Percentiles rank a stretch among this genome's conserved stretches.
These are phyloP conservation scores for Chironomus striatipennis DNA, from an alignment of 1,140 invertebrate species.

Conservation along the genomic window DNA sequence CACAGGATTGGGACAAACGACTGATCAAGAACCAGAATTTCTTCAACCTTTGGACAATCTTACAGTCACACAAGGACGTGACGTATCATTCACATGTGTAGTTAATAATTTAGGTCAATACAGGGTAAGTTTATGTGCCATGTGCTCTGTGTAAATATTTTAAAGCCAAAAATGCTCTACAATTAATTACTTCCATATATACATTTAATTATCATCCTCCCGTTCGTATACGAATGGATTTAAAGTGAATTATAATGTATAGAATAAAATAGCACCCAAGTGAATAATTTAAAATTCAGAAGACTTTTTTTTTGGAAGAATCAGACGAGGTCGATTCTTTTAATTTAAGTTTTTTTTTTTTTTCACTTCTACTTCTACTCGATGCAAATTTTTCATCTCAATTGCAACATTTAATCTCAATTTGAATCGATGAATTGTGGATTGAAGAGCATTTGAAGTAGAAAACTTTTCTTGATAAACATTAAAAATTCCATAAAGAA, in stretches of 20 bases:
- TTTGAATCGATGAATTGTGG: not conserved
- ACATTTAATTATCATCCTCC: not conserved
- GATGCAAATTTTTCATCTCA: not conserved
- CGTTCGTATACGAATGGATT: not conserved
- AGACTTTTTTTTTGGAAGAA: not conserved
- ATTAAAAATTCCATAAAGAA: constrained; percentile 4
- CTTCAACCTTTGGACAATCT: constrained; percentile 76
- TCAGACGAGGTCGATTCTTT: not conserved
- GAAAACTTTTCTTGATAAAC: not conserved
- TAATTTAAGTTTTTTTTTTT: not conserved
- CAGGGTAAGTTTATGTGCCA: constrained; percentile 57
- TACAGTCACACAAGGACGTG: constrained; percentile 76
- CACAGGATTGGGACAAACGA: constrained; percentile 37
- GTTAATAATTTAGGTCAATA: constrained; percentile 78
- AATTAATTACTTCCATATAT: not conserved
- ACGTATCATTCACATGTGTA: constrained; percentile 78
- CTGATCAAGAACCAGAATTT: constrained; percentile 62
- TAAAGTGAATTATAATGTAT: constrained; percentile 19
- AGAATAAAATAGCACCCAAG: not conserved
- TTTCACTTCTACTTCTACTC: not conserved
- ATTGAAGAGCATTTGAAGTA: not conserved
- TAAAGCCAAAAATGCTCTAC: not conserved
- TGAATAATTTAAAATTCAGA: constrained; percentile 19
- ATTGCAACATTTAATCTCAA: not conserved
- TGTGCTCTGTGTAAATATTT: constrained; percentile 9